Percentiles rank a stretch among this genome's conserved stretches.
These are phyloP conservation scores for Machimus rusticus DNA, from an alignment of 2,888 invertebrate genomes.

Conservation along the genomic window DNA sequence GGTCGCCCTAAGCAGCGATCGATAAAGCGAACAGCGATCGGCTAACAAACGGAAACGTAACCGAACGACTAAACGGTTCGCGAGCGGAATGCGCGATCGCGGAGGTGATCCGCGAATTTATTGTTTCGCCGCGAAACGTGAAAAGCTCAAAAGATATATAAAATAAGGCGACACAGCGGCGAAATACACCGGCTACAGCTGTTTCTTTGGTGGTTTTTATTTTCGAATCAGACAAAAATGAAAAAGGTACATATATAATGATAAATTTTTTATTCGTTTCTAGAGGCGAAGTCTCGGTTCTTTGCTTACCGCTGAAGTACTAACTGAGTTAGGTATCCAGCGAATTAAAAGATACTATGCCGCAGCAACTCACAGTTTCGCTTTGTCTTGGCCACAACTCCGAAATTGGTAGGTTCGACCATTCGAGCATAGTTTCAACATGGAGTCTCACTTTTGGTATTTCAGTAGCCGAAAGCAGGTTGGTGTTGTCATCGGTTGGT, in stretches of 20 bases:
- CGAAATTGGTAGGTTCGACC: background rate
- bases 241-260: background rate
- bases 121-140: slow-evolving; percentile 21
- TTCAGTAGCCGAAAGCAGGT: background rate
- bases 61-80: background rate
- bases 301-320: background rate
- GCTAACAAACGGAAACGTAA: slow-evolving; percentile 6
- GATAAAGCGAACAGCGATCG: background rate
- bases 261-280: background rate
- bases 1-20: background rate
- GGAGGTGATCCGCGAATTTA: slow-evolving; percentile 37
- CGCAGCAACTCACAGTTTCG: background rate
- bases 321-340: background rate
- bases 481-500: background rate
- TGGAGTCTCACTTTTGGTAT: background rate
- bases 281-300: background rate
- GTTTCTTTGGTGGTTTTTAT: background rate
- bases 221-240: background rate
- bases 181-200: background rate
- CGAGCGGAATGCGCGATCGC: slow-evolving; percentile 25
- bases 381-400: background rate
- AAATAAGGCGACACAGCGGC: background rate
- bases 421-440: background rate
- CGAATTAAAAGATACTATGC: background rate
- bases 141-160: background rate